Evolutionary conservation across 1,140 invertebrate species (phyloP), one percentile per base, ranked within the genome.

Genomic region (Tigriopus japonicus): DNA sequence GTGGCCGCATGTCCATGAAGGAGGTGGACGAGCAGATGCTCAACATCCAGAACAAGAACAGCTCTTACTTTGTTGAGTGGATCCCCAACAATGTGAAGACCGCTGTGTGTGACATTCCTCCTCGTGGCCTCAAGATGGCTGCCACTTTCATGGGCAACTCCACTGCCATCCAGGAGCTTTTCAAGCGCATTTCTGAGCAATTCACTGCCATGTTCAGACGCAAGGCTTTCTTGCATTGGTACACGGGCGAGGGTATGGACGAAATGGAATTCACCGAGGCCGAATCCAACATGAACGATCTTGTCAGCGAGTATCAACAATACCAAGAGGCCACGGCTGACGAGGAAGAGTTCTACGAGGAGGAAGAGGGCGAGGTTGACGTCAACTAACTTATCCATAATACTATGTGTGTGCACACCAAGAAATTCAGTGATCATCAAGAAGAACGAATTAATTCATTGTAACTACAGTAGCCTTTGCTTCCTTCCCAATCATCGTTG

Each of bases 161-260:
- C 19, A 69, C 68, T 40, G 68, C 68, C 49, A 69, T 74, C 58
- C 86, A 88, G 71, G 83, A 85, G 69, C 72, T 91, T 64, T 89
- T 90, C 73, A 89, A 89, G 72, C 77, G 86, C 65, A 84, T 90
- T 68, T 83, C 83, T 12, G 70, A 82, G 82, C 67, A 80, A 77
- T 66, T 67, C 58, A 43, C 65, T 64, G 75, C 75, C 66, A 77
- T 76, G 75, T 77, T 76, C 69, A 74, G 81, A 42, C 75, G 81
- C 56, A 88, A 87, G 70, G 85, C 85, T 68, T 88, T 88, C 78
- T 71, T 78, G 59, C 76, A 78, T 69, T 78, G 76, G 75, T 78
- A 77, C 67, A 86, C 82, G 54, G 82, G 83, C 9, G 86, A 88
- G 68, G 85, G 74, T 24, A 77, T 77, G 74, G 74, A 75, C 62